Percentiles rank a stretch among this genome's conserved stretches.
Evolutionary conservation across 1,140 invertebrate genomes (phyloP).

Genomic region (Vollenhovia emeryi): DNA sequence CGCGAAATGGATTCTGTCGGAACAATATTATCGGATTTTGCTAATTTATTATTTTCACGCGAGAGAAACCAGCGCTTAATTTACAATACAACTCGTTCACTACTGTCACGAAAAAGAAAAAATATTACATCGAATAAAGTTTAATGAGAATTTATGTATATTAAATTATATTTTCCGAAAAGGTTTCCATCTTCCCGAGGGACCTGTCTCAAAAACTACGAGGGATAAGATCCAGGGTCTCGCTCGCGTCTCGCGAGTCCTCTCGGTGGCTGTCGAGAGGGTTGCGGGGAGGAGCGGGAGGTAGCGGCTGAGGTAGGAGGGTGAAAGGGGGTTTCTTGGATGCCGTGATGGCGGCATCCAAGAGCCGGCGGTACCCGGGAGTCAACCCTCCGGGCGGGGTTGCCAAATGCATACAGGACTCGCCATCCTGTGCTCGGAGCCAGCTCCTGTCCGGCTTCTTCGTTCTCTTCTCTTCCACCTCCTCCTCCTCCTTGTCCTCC

Average conservation of each 20-base stretch:
- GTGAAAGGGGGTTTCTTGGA: conserved; percentile 49
- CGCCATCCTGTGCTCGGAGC: conserved; percentile 44
- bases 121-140: not conserved
- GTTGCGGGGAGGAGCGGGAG: conserved; percentile 23
- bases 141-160: not conserved
- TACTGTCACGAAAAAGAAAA: not conserved
- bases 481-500: conserved; percentile 14
- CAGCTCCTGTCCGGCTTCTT: conserved; percentile 63
- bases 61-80: not conserved
- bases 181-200: not conserved
- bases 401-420: conserved; percentile 57
- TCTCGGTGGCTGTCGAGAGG: conserved; percentile 36
- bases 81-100: not conserved
- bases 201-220: conserved; percentile 17
- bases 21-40: conserved; percentile 18
- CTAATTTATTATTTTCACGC: not conserved
- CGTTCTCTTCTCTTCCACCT: conserved; percentile 49
- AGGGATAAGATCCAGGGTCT: conserved; percentile 35
- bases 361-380: conserved; percentile 68
- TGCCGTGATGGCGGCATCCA: conserved; percentile 66
- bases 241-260: conserved; percentile 35
- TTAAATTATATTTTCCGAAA: conserved; percentile 28
- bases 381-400: conserved; percentile 73
- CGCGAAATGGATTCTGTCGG: not conserved
- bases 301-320: conserved; percentile 18